Evolutionary conservation across 2,113 vertebrate species (phyloP), one percentile per base, ranked within the genome.

Genomic region (Macquaria ambigua): DNA sequence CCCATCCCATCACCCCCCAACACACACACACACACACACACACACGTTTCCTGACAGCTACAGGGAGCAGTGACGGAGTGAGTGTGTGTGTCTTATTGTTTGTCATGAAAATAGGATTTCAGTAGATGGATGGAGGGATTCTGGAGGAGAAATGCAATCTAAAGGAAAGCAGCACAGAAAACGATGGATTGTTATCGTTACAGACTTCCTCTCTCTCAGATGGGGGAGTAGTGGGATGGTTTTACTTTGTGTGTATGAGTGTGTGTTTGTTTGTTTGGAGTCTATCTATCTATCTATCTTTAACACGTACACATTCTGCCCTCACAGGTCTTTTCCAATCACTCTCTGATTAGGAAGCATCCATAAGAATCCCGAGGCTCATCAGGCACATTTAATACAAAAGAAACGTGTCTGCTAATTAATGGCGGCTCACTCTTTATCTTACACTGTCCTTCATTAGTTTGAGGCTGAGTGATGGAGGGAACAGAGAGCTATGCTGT

Each of bases 31-130:
- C 46, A 48, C 46, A 15, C 46, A 14, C 46, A 14, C 14, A 48
- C 46, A 48, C 46, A 48, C 14, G 5, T 75, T 74, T 70, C 63
- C 81, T 89, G 86, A 81, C 94, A 93, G 89, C 91, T 82, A 84
- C 87, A 88, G 82, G 72, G 67, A 86, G 85, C 83, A 41, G 86
- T 92, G 93, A 94, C 86, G 83, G 91, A 93, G 91, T 85, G 89
- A 85, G 86, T 85, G 86, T 90, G 84, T 90, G 90, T 90, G 89
- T 91, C 87, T 88, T 81, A 91, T 92, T 94, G 93, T 94, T 93
- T 94, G 93, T 92, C 93, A 91, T 91, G 88, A 89, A 95, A 94
- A 95, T 92, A 78, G 91, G 90, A 94, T 94, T 94, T 92, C 79
- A 28, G 87, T 84, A 92, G 90, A 94, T 92, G 75, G 92, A 94